Base-by-base conservation (phyloP, 2,797 vertebrate genomes). In the Neosalanx taihuensis region DNA sequence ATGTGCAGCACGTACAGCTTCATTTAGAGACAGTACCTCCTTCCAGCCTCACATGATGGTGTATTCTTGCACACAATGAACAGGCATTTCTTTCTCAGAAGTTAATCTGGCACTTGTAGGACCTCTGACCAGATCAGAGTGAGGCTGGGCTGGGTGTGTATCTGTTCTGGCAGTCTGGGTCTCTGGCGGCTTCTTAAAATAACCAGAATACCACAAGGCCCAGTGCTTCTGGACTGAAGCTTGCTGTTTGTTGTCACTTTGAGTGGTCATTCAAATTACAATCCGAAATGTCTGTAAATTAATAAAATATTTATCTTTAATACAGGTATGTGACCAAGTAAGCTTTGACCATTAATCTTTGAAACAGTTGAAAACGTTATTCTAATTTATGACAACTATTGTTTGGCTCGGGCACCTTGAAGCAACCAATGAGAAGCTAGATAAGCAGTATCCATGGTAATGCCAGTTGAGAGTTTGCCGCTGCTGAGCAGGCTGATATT, bases 41-140 rank as follows among this genome's bases (percentile, higher is more conserved):
- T 56, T 66, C 73, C 5, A 6, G 60, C 59, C 57, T 85, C 83
- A 84, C 86, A 89, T 84, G 79, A 78, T 58, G 74, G 70, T 82
- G 86, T 64, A 79, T 83, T 85, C 71, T 33, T 65, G 73, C 71
- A 78, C 68, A 85, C 75, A 84, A 81, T 82, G 83, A 80, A 80
- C 79, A 72, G 30, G 23, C 18, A 17, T 75, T 76, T 81, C 73
- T 74, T 79, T 76, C 70, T 79, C 76, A 74, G 84, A 84, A 77
- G 81, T 77, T 76, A 84, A 83, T 85, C 84, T 84, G 78, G 72
- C 73, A 64, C 80, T 78, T 75, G 83, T 84, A 78, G 71, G 76
- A 77, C 79, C 65, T 29, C 60, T 46, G 59, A 64, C 35, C 67
- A 75, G 75, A 78, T 76, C 71, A 65, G 41, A 58, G 49, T 51